Conservation (phyloP, 2,797 vertebrate species). For the Pteronotus mesoamericanus region DNA sequence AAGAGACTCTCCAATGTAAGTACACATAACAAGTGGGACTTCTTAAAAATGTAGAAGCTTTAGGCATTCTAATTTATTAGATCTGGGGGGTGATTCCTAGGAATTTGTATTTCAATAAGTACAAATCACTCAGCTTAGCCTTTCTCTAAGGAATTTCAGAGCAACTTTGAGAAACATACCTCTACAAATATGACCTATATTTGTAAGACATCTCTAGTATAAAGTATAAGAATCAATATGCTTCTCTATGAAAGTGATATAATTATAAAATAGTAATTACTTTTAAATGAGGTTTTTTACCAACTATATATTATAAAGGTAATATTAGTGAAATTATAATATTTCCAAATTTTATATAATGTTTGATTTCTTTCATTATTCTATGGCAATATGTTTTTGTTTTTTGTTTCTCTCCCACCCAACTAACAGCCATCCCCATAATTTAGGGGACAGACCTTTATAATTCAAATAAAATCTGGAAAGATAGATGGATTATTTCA, state of each 20-base stretch:
- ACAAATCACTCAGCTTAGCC: background rate
- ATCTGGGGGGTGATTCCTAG: fast-evolving
- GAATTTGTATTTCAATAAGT: background rate
- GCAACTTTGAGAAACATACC: background rate
- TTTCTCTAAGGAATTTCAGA: background rate
- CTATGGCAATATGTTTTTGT: background rate
- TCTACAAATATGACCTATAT: background rate
- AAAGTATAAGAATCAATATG: background rate
- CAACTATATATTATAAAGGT: background rate
- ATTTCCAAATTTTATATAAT: background rate
- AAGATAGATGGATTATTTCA: background rate
- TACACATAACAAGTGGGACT: background rate
- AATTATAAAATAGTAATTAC: background rate
- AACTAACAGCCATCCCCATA: background rate
- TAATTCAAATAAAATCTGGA: background rate
- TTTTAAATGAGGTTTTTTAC: background rate
- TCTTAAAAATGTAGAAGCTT: background rate
- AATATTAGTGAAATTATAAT: background rate
- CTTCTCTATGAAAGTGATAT: background rate
- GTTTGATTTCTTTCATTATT: background rate
- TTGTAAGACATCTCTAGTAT: background rate
- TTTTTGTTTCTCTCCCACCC: background rate
- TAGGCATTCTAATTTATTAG: background rate
- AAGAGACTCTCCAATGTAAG: background rate
- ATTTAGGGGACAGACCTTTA: background rate